Evolutionary conservation across 2,797 vertebrate species (phyloP).

Genomic region (Vespertilio murinus): DNA sequence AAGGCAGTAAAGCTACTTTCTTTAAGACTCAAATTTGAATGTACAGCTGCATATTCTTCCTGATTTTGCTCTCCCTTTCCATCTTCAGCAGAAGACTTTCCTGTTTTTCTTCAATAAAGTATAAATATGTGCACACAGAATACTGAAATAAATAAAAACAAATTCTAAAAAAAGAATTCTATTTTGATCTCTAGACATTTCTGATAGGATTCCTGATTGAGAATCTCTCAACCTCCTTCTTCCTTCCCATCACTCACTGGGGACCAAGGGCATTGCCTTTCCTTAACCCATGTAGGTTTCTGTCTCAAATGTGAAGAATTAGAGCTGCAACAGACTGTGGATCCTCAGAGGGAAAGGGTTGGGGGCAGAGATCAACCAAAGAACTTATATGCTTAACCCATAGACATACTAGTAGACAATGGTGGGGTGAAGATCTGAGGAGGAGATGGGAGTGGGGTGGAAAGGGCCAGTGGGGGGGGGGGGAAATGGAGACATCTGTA

Average conservation of each 20-base stretch:
- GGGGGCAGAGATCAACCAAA: no score
- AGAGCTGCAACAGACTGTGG: no score
- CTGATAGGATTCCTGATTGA: background rate
- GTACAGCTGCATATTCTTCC: background rate
- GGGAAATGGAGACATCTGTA: no score
- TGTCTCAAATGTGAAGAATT: background rate
- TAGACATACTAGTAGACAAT: no score
- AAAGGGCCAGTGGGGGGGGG: no score
- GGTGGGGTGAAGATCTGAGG: no score
- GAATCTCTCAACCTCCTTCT: background rate
- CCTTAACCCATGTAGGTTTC: rapidly evolving
- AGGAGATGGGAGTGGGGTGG: no score
- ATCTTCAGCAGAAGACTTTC: background rate
- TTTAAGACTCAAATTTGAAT: background rate
- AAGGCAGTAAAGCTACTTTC: background rate
- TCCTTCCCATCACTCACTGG: background rate
- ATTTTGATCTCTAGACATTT: background rate
- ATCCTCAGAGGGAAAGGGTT: no score
- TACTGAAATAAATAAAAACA: background rate
- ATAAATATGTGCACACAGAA: background rate
- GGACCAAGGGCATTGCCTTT: background rate
- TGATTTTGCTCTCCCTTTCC: background rate
- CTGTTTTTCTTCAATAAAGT: background rate
- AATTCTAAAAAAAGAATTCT: background rate
- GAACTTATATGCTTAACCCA: no score